Evolutionary conservation across 2,113 vertebrate genomes (phyloP).

Genomic region (Protobothrops mucrosquamatus): DNA sequence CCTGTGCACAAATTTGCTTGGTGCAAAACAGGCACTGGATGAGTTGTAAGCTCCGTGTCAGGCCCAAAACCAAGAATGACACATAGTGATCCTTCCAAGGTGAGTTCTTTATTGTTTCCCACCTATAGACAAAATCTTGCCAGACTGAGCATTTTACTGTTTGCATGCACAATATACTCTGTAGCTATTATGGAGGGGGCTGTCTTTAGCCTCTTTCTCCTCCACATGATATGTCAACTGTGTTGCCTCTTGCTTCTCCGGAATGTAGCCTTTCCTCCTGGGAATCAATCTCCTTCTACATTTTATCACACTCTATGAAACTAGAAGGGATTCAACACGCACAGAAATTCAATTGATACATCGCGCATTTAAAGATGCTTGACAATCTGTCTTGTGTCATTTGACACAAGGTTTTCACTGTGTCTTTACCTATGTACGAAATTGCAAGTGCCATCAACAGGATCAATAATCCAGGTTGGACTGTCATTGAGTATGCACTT

Average conservation of each 20-base stretch:
- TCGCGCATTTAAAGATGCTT: neutral
- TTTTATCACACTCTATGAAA: neutral
- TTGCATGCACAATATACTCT: neutral
- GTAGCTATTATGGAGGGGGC: neutral
- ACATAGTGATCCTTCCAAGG: neutral
- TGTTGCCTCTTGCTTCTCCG: neutral
- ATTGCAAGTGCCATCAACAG: conserved; percentile 88
- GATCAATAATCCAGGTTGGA: conserved; percentile 88
- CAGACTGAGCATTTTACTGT: neutral
- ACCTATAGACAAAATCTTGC: neutral
- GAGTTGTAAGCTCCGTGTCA: neutral
- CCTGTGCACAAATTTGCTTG: neutral
- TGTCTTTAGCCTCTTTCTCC: neutral
- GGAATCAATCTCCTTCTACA: neutral
- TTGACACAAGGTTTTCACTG: neutral
- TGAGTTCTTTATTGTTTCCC: neutral
- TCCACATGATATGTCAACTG: neutral
- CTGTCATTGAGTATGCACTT: conserved; percentile 78
- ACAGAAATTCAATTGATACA: neutral
- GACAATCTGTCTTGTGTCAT: neutral
- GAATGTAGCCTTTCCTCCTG: neutral
- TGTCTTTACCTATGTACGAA: conserved; percentile 82
- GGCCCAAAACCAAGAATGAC: neutral
- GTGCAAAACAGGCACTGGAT: neutral
- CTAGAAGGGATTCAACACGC: neutral